Evolutionary conservation across 23 tunicate species (phyloP).

Genomic region (Halocynthia aurantium): DNA sequence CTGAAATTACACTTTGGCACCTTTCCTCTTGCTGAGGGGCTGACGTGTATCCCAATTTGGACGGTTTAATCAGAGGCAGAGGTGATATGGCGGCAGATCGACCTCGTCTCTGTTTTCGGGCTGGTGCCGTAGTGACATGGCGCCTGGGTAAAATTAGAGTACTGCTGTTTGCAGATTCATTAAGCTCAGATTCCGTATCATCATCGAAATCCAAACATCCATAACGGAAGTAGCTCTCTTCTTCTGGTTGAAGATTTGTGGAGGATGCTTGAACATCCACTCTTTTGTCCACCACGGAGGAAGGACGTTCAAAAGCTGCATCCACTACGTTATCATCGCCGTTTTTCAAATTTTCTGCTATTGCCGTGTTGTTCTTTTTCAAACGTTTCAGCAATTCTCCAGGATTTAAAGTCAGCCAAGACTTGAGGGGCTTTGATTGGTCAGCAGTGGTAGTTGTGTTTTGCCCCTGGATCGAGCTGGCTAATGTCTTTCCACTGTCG

Average conservation of each 20-base stretch:
- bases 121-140: not conserved
- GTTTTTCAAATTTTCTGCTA: not conserved
- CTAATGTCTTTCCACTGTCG: not conserved
- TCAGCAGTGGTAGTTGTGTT: not conserved
- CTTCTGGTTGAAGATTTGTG: conserved; percentile 27
- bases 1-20: not conserved
- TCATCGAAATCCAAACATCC: conserved; percentile 47
- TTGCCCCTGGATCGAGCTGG: not conserved
- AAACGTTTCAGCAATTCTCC: conserved; percentile 1
- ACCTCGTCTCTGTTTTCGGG: not conserved
- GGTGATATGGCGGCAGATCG: conserved; percentile 1
- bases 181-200: conserved; percentile 64
- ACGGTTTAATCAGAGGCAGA: not conserved
- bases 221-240: conserved; percentile 12
- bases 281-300: conserved; percentile 61
- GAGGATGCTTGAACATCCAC: conserved; percentile 57
- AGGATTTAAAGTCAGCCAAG: conserved; percentile 12
- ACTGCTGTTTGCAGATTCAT: conserved; percentile 52
- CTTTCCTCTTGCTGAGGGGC: not conserved
- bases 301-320: conserved; percentile 2
- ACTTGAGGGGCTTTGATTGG: not conserved
- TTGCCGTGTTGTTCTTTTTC: not conserved
- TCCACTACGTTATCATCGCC: not conserved
- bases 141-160: conserved; percentile 45
- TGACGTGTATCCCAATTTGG: not conserved